Evolutionary conservation across 1,140 invertebrate species (phyloP).

Genomic region (Frieseomelitta varia): DNA sequence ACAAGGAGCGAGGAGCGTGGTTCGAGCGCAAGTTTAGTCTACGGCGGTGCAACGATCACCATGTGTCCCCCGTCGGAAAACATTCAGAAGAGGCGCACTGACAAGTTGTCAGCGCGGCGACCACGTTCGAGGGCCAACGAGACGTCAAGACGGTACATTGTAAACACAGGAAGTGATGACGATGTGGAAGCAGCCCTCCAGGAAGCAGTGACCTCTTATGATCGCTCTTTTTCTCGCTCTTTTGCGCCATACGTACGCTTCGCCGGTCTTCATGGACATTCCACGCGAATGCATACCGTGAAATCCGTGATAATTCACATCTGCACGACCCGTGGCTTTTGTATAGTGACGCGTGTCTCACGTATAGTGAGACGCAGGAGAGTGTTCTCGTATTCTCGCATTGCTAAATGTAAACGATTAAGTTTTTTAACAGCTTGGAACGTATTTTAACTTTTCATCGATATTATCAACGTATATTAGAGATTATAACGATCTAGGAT

Average conservation of each 20-base stretch:
- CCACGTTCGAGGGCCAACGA: constrained; percentile 68
- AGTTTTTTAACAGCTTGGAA: no score
- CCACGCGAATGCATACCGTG: not conserved
- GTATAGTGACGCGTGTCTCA: not conserved
- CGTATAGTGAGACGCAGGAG: not conserved
- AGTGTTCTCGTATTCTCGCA: no score
- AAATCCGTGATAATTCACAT: constrained; percentile 62
- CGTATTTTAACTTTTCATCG: no score
- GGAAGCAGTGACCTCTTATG: constrained; percentile 63
- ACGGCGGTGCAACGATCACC: constrained; percentile 64
- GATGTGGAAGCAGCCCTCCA: constrained; percentile 67
- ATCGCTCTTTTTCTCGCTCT: constrained; percentile 44
- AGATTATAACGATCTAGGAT: no score
- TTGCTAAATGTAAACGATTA: no score
- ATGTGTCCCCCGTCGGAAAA: constrained; percentile 71
- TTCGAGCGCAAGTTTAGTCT: constrained; percentile 62
- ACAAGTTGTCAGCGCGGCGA: constrained; percentile 72
- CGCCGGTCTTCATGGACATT: not conserved
- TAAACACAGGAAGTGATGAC: constrained; percentile 76
- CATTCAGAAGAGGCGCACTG: constrained; percentile 66
- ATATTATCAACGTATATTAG: no score
- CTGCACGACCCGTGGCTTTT: constrained; percentile 13
- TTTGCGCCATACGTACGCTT: not conserved
- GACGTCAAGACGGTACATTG: constrained; percentile 70
- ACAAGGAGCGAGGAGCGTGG: constrained; percentile 37